A percentile compares a stretch with the other conserved stretches of the same genome.
Conservation (phyloP, 2,797 vertebrate species). For the Lepilemur ruficaudatus region DNA sequence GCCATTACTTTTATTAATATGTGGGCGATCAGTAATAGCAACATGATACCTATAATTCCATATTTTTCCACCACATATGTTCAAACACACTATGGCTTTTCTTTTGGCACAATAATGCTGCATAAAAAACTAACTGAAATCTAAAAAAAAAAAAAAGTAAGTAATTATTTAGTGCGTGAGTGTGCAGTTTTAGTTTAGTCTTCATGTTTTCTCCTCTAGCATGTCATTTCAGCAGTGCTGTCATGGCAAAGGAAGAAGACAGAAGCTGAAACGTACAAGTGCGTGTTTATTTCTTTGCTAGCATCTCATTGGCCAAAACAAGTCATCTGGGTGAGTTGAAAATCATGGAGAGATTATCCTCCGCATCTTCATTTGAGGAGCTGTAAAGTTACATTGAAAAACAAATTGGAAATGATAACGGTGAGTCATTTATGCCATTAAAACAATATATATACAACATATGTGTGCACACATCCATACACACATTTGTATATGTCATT, state of each 20-base stretch:
- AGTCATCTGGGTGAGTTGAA: neutral
- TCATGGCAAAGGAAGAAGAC: neutral
- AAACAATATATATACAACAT: neutral
- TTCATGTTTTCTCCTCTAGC: neutral
- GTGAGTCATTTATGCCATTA: neutral
- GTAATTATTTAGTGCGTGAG: neutral
- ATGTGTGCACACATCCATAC: neutral
- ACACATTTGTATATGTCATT: neutral
- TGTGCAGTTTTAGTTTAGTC: neutral
- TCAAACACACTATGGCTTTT: neutral
- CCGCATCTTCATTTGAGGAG: neutral
- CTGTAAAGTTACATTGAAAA: neutral
- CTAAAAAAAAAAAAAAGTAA: neutral
- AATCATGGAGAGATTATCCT: neutral
- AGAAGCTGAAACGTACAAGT: neutral
- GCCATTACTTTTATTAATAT: neutral
- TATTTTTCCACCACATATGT: neutral
- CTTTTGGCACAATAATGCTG: neutral
- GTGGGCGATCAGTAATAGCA: neutral
- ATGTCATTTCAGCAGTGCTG: neutral
- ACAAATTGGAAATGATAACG: neutral
- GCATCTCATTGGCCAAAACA: neutral
- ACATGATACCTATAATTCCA: neutral
- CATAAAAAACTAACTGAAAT: neutral
- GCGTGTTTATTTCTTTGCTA: neutral